A percentile compares a stretch with the other conserved stretches of the same genome.
Evolutionary conservation across 1,140 invertebrate genomes (phyloP).

Genomic region (Eriosoma lanigerum): DNA sequence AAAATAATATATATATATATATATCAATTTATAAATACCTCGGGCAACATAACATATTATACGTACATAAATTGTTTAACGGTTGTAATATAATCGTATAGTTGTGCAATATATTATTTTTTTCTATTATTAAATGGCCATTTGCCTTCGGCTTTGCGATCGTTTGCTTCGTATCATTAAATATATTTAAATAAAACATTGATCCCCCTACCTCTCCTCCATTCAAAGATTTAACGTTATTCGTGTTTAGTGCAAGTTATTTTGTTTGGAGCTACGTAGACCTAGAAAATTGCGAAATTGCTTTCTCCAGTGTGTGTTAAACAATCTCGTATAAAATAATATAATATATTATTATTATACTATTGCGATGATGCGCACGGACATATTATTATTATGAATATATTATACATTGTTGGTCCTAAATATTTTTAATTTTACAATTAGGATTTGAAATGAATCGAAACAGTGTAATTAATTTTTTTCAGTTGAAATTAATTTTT

Average conservation of each 20-base stretch:
- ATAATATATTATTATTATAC: background rate
- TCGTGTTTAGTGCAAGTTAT: background rate
- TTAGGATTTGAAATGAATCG: too few species aligned
- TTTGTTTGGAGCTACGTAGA: background rate
- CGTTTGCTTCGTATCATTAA: background rate
- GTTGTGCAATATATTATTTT: background rate
- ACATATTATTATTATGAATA: too few species aligned
- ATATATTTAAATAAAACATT: background rate
- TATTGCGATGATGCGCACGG: too few species aligned
- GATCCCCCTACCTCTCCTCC: too few species aligned
- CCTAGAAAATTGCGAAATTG: background rate
- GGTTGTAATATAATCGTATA: background rate
- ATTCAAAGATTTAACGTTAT: background rate
- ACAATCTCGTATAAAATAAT: background rate
- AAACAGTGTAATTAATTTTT: too few species aligned
- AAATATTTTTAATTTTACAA: too few species aligned
- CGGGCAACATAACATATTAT: background rate
- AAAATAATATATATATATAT: background rate
- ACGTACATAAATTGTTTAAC: background rate
- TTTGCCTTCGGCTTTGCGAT: background rate
- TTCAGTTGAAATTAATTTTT: too few species aligned
- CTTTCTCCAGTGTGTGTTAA: background rate
- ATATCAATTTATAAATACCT: conserved; percentile 6
- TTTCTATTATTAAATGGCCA: conserved; percentile 14
- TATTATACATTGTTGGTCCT: too few species aligned